phyloP scores from a whole-genome alignment of 2,888 invertebrate species.

The Ctena decussata region DNA sequence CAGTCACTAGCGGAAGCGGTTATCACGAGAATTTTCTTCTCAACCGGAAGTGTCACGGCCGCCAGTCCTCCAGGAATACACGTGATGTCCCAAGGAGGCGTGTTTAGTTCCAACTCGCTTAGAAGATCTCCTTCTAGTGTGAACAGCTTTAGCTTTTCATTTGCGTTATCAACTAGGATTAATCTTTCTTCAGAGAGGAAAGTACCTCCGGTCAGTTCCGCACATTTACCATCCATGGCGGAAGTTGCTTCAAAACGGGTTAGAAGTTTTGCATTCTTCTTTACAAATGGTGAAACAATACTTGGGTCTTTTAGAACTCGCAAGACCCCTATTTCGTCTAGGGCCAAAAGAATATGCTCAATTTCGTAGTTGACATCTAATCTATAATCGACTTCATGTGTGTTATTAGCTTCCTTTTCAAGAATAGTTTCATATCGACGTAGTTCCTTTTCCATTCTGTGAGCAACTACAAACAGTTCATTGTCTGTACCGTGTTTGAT shows the following conservation, averaged over 20 bases:
- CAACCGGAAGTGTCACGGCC: slow-evolving; percentile 60
- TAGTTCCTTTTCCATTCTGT: slow-evolving; percentile 63
- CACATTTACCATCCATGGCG: slow-evolving; percentile 59
- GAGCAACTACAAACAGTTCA: slow-evolving; percentile 64
- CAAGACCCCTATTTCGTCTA: slow-evolving; percentile 63
- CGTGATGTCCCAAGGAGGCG: slow-evolving; percentile 65
- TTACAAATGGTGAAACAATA: slow-evolving; percentile 57
- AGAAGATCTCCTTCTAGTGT: slow-evolving; percentile 59
- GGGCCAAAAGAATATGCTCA: slow-evolving; percentile 58
- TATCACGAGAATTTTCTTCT: slow-evolving; percentile 63
- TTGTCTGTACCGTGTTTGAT: slow-evolving; percentile 63
- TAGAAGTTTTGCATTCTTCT: slow-evolving; percentile 48
- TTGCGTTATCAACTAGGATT: slow-evolving; percentile 61
- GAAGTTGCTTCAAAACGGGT: slow-evolving; percentile 61
- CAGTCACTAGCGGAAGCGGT: slow-evolving; percentile 50
- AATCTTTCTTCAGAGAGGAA: slow-evolving; percentile 61
- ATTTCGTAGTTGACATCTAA: slow-evolving; percentile 64
- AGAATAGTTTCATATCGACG: slow-evolving; percentile 60
- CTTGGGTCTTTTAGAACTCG: slow-evolving; percentile 47
- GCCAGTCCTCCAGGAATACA: slow-evolving; percentile 65
- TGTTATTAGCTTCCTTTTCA: slow-evolving; percentile 53
- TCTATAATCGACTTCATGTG: slow-evolving; percentile 55
- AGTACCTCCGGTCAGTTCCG: slow-evolving; percentile 64
- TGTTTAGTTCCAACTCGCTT: slow-evolving; percentile 58
- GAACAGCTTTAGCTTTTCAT: slow-evolving; percentile 62